Base-by-base conservation (phyloP, 1,140 invertebrate genomes). In the Scaptodrosophila lebanonensis region DNA sequence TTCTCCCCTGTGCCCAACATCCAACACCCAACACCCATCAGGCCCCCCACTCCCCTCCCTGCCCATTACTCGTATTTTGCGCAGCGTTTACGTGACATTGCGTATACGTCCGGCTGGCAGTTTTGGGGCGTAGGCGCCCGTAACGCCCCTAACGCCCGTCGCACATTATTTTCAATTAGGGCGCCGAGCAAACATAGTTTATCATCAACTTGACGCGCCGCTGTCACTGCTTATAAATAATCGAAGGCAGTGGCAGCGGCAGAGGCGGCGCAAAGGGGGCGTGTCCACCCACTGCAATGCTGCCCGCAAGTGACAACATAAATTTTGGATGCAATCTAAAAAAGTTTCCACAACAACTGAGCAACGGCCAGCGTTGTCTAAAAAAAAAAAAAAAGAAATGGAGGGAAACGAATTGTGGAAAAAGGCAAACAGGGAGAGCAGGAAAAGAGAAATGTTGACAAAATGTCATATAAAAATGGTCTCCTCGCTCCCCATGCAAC, bases 181-280 rank as follows among this genome's bases (percentile, higher is more conserved):
- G 60, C 66, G 69, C 65, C 75, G 65, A 69, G 70, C 76, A 82
- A 82, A 82, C 75, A 83, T 83, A 82, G 75, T 82, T 82, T 83
- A 82, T 82, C 75, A 82, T 82, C 75, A 82, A 82, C 70, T 82
- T 82, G 75, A 82, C 75, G 75, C 76, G 70, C 42, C 54, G 70
- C 75, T 82, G 75, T 82, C 75, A 75, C 70, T 83, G 76, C 76
- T 82, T 83, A 82, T 82, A 82, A 82, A 82, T 82, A 82, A 79
- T 82, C 70, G 75, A 79, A 65, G 75, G 39, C 33, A 75, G 75
- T 60, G 42, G 27, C 52, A 54, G 61, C 53, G 47, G 60, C 53
- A 16, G 47, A 48, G 52, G 60, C 60, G 63, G 69, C 75, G 50
- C 43, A 36, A 52, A 53, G 61, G 56, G 17, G 9, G 8, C 22